These are phyloP conservation scores for Trypoxylon attenuatum DNA, from an alignment of 2,888 invertebrate genomes.

Conservation along the genomic window DNA sequence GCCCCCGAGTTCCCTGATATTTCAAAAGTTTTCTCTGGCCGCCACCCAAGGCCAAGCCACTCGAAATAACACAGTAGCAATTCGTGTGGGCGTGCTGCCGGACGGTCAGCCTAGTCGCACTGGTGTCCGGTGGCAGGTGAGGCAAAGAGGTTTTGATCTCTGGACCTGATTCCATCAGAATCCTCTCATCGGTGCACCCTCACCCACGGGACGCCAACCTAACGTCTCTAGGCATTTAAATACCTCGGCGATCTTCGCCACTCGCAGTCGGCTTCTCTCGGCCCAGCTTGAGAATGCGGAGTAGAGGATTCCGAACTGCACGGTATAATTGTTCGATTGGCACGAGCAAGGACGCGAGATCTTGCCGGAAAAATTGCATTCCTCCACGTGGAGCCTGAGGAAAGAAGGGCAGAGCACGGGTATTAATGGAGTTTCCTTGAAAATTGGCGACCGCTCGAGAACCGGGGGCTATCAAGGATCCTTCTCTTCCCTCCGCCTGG, in stretches of 20 bases:
- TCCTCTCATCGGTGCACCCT: no score
- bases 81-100: slow-evolving; percentile 65
- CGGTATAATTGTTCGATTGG: no score
- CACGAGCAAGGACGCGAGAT: no score
- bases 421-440: slow-evolving; percentile 36
- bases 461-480: slow-evolving; percentile 7
- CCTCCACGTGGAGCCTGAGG: not conserved
- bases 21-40: slow-evolving; percentile 71
- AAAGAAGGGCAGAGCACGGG: slow-evolving; percentile 11
- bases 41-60: slow-evolving; percentile 68
- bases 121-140: slow-evolving; percentile 60
- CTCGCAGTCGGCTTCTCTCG: no score
- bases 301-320: no score
- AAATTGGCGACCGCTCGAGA: slow-evolving; percentile 25
- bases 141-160: slow-evolving; percentile 45
- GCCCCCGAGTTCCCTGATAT: slow-evolving; percentile 59
- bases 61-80: slow-evolving; percentile 68
- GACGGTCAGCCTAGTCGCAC: slow-evolving; percentile 54
- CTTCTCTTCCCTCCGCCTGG: not conserved
- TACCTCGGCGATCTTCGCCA: no score
- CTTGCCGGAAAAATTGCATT: not conserved
- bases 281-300: no score
- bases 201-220: no score
- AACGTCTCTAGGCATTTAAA: no score
- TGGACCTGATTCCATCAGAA: slow-evolving; percentile 24